Conservation (phyloP, 2,888 invertebrate species). For the Pristionchus arcanus region DNA sequence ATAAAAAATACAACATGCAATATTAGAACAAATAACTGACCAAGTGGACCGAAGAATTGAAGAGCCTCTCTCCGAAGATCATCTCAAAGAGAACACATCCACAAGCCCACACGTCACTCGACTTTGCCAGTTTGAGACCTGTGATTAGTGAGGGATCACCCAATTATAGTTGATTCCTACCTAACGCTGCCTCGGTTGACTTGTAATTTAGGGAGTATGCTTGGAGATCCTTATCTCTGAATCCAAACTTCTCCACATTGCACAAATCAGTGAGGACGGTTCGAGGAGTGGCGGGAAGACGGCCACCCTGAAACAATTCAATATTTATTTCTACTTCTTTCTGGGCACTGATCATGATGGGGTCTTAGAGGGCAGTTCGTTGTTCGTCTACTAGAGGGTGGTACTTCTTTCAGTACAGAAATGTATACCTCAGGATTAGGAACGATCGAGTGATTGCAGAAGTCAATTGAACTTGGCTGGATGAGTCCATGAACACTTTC, state of each 20-base stretch:
- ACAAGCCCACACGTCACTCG: slow-evolving; percentile 3
- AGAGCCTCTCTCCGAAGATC: not conserved
- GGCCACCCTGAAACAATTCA: too few relatives aligned
- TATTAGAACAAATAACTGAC: not conserved
- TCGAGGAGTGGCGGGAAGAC: not conserved
- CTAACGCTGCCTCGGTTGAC: not conserved
- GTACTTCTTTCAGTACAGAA: too few relatives aligned
- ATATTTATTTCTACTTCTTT: too few relatives aligned
- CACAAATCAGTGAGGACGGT: not conserved
- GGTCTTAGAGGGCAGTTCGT: too few relatives aligned
- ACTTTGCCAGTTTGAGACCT: not conserved
- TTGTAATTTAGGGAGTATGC: not conserved
- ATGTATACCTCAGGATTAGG: not conserved
- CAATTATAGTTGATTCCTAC: not conserved
- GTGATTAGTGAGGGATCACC: not conserved
- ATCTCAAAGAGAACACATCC: not conserved
- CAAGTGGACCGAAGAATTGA: not conserved
- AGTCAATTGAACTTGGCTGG: not conserved
- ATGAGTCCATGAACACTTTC: not conserved
- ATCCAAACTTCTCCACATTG: not conserved
- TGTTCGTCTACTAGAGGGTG: too few relatives aligned
- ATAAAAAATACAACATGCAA: too few relatives aligned
- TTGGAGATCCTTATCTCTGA: not conserved
- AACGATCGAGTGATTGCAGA: not conserved
- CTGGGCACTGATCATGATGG: too few relatives aligned